phyloP scores from a whole-genome alignment of 2,113 vertebrate species.

The Eptesicus fuscus region DNA sequence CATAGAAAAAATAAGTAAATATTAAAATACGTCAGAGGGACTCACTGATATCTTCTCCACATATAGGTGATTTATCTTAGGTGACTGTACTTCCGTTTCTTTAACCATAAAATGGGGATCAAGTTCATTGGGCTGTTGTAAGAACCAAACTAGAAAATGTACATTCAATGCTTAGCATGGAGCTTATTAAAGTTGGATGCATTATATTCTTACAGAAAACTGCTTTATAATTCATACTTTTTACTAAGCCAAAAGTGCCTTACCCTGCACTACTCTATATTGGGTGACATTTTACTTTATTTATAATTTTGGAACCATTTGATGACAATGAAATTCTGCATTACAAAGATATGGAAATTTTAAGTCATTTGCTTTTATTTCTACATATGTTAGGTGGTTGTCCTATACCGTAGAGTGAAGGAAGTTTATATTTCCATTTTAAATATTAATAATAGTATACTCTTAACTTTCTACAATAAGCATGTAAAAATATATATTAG shows the following conservation, averaged over 20 bases:
- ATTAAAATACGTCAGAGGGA: neutral
- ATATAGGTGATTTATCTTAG: neutral
- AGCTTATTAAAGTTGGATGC: neutral
- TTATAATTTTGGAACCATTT: neutral
- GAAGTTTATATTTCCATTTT: neutral
- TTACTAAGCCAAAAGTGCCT: neutral
- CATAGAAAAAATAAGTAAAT: neutral
- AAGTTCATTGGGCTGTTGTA: neutral
- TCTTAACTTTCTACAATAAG: neutral
- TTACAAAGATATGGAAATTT: neutral
- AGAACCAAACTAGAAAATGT: constrained; percentile 14
- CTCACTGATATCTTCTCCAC: neutral
- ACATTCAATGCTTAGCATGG: neutral
- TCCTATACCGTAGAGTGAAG: neutral
- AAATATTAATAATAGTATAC: constrained; percentile 1
- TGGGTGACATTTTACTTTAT: constrained; percentile 4
- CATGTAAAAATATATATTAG: neutral
- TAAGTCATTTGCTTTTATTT: constrained; percentile 18
- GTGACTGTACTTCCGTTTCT: neutral
- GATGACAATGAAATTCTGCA: neutral
- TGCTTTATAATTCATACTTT: neutral
- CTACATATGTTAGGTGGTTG: neutral
- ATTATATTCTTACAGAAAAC: constrained; percentile 41
- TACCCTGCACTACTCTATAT: neutral
- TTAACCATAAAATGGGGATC: neutral